phyloP scores from a whole-genome alignment of 2,888 invertebrate genomes.

The Cyclophora albipunctata region DNA sequence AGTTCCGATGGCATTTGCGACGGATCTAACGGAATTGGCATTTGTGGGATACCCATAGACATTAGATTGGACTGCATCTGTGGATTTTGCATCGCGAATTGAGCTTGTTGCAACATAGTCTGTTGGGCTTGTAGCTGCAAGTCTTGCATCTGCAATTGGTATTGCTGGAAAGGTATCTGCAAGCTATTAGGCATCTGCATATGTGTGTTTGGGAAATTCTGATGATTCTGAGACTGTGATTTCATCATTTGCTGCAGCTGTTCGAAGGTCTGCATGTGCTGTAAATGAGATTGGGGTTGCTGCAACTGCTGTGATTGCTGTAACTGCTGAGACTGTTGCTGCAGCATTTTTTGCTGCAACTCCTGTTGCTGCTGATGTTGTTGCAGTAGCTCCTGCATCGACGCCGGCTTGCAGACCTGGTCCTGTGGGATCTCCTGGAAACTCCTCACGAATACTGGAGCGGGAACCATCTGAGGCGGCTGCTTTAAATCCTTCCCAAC shows the following conservation, averaged over 20 bases:
- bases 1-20: background rate
- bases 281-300: background rate
- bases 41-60: background rate
- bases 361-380: background rate
- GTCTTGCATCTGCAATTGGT: too few species aligned
- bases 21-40: slow-evolving; percentile 17
- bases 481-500: background rate
- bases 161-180: too few species aligned
- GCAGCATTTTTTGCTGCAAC: background rate
- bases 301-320: slow-evolving; percentile 1
- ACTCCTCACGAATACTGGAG: slow-evolving; percentile 1
- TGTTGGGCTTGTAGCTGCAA: too few species aligned
- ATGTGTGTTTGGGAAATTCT: too few species aligned
- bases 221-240: too few species aligned
- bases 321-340: background rate
- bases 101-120: too few species aligned
- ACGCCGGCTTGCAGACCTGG: background rate
- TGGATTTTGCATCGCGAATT: too few species aligned
- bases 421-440: background rate
- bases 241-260: background rate
- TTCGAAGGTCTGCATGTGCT: background rate
- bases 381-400: background rate
- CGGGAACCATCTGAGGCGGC: slow-evolving; percentile 3
- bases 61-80: background rate
- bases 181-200: too few species aligned